Evolutionary conservation across 1,140 invertebrate genomes (phyloP), one percentile per base, ranked within the genome.

Genomic region (Drosophila micromelanica): DNA sequence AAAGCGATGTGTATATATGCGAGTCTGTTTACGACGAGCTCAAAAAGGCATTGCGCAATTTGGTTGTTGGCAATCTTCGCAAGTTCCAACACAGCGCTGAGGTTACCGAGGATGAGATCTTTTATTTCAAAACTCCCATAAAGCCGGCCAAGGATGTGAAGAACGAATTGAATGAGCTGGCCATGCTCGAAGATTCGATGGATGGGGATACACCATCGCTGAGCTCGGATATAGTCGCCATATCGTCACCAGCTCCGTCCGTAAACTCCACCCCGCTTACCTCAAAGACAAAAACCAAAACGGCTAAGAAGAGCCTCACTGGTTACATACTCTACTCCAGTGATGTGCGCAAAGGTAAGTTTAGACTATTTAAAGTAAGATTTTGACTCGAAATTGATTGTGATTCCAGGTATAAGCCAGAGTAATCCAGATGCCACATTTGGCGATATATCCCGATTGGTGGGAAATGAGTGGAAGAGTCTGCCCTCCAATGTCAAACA

Each of bases 271-370:
- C 94, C 49, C 94, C 94, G 49, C 91, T 94, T n/a, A 93, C 94
- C 45, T 93, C 93, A 9, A 94, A 94, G 78, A 55, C 73, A 2
- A 91, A 80, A 54, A 61, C 52, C 8, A 79, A 73, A 59, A 63
- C 77, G 15, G 54, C 75, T 27, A 95, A 90, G 96, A 98, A 98
- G 94, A 94, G 98, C 75, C 97, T 99, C 68, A 99, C 98, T 81
- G 98, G 98, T 9, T 99, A 99, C 93, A 99, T 99, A 90, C 94
- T 99, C 23, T 99, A 99, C 94, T 99, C 99, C 12, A 97, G 98
- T 92, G 99, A 99, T 93, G 96, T 99, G 38, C 94, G 99, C 94
- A 98, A 94, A 87, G 95, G 98, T 92, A 45, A 75, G 61, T 32
- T 0, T 3, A 42, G 5, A 42, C 40, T 7, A 35, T 2, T 42